These are phyloP conservation scores for Smittia aterrima DNA, from an alignment of 2,888 invertebrate genomes.

Conservation along the genomic window DNA sequence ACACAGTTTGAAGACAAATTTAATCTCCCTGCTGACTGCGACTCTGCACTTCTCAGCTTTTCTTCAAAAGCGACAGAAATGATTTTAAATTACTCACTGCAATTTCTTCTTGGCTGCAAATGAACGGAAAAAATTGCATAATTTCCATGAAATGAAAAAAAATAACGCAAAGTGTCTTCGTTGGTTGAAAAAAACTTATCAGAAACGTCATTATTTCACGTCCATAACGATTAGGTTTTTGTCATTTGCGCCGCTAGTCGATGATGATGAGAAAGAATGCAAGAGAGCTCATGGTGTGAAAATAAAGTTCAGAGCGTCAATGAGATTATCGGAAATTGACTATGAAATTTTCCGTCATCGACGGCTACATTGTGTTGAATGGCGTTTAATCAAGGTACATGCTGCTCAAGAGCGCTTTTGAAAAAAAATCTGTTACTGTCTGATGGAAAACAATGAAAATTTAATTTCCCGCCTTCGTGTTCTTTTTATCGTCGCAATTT, in stretches of 20 bases:
- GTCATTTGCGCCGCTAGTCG: neutral
- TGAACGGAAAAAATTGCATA: constrained; percentile 33
- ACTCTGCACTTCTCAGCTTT: no score
- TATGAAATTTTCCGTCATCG: neutral
- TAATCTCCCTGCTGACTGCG: no score
- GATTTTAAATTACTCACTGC: neutral
- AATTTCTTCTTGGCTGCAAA: neutral
- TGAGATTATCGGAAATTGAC: no score
- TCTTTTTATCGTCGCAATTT: neutral
- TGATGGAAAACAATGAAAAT: constrained; percentile 13
- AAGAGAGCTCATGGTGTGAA: neutral
- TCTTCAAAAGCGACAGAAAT: neutral
- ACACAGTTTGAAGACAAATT: no score
- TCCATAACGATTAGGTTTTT: neutral
- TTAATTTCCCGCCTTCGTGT: neutral
- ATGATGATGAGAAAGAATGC: neutral
- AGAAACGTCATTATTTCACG: constrained; percentile 14
- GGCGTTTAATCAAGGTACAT: neutral
- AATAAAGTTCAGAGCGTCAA: neutral
- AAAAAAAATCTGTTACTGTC: constrained; percentile 2
- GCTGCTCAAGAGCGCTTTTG: neutral
- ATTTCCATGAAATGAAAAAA: constrained; percentile 34
- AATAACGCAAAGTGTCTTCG: neutral
- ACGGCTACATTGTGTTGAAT: neutral
- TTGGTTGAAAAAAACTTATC: neutral